A percentile compares a stretch with the other conserved stretches of the same genome.
Evolutionary conservation across 2,797 vertebrate species (phyloP).

Genomic region (Sebastes miniatus): DNA sequence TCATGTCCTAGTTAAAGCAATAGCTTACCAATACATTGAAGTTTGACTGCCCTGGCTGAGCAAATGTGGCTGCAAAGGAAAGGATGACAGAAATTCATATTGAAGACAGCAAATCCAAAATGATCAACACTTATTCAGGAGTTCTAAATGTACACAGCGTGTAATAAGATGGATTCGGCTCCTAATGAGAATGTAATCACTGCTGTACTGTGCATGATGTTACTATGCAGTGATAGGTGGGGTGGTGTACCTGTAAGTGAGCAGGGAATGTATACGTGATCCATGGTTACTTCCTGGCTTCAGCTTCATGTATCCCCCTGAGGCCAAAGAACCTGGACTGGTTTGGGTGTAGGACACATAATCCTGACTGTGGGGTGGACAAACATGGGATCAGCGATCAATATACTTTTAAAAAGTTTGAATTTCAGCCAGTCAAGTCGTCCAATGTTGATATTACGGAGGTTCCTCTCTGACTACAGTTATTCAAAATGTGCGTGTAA

Average conservation of each 20-base stretch:
- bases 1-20: not conserved
- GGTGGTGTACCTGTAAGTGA: slow-evolving; percentile 76
- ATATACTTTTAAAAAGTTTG: not conserved
- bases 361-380: slow-evolving; percentile 70
- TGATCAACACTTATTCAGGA: not conserved
- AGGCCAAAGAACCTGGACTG: slow-evolving; percentile 1
- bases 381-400: not conserved
- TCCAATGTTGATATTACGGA: not conserved
- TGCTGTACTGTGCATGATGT: not conserved
- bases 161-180: not conserved
- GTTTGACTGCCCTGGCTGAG: slow-evolving; percentile 70
- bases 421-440: not conserved
- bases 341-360: slow-evolving; percentile 71
- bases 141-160: not conserved
- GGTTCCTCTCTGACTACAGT: not conserved
- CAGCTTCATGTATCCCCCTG: slow-evolving; percentile 82
- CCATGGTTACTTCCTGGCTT: slow-evolving; percentile 53
- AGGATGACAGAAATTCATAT: not conserved
- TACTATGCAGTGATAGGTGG: not conserved
- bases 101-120: not conserved
- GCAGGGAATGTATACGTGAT: slow-evolving; percentile 66
- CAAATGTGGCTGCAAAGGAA: slow-evolving; percentile 79
- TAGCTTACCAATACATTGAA: slow-evolving; percentile 87
- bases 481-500: not conserved
- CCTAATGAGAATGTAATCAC: not conserved